Evolutionary conservation across 2,113 vertebrate species (phyloP).

Genomic region (Chaetops frenatus): DNA sequence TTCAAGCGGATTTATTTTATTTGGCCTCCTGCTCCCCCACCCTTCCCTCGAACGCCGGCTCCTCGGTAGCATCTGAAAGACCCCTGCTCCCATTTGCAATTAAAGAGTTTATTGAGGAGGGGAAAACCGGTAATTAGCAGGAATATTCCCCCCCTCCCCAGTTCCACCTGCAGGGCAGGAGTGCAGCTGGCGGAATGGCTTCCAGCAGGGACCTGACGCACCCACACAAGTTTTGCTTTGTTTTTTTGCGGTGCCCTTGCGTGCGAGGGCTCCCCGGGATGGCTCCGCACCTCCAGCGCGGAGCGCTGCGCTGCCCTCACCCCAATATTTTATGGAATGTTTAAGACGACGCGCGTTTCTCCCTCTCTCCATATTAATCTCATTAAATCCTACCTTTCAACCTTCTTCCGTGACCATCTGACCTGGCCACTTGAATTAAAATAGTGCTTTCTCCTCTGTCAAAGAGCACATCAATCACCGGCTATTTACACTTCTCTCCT

Average conservation of each 20-base stretch:
- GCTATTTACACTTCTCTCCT: slow-evolving; percentile 42
- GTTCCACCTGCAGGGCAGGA: slow-evolving; percentile 52
- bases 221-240: neutral
- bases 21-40: neutral
- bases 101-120: slow-evolving; percentile 51
- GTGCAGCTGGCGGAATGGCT: slow-evolving; percentile 44
- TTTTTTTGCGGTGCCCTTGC: neutral
- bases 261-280: neutral
- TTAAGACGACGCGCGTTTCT: neutral
- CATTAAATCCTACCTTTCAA: slow-evolving; percentile 63
- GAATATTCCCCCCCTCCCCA: neutral
- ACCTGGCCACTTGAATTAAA: slow-evolving; percentile 61
- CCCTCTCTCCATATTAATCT: slow-evolving; percentile 48
- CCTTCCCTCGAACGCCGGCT: neutral
- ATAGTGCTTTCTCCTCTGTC: slow-evolving; percentile 57
- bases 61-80: slow-evolving; percentile 18
- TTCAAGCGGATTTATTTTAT: slow-evolving; percentile 7
- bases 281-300: neutral
- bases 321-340: neutral
- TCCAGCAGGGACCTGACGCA: slow-evolving; percentile 27
- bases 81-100: slow-evolving; percentile 35
- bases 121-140: slow-evolving; percentile 46
- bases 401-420: slow-evolving; percentile 60
- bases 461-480: slow-evolving; percentile 58
- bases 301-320: neutral